Percentiles rank a stretch among this genome's conserved stretches.
Evolutionary conservation across 1,140 invertebrate genomes (phyloP).

Genomic region (Drosophila pallidifrons): DNA sequence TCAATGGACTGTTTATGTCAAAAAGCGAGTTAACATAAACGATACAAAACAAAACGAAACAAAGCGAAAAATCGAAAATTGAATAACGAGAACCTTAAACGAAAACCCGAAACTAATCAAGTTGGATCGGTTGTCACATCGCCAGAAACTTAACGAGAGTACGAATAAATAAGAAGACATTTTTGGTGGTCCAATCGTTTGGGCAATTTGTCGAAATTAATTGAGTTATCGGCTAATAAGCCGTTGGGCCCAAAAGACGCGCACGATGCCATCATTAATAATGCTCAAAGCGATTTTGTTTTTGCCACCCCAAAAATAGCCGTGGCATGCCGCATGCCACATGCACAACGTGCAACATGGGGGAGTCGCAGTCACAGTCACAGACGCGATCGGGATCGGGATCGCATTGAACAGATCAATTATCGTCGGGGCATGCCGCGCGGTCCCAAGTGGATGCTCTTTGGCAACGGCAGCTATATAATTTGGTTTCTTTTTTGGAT

Average conservation of each 20-base stretch:
- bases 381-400: slow-evolving; percentile 57
- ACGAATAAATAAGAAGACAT: slow-evolving; percentile 26
- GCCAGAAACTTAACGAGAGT: not conserved
- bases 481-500: slow-evolving; percentile 15
- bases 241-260: slow-evolving; percentile 45
- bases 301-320: slow-evolving; percentile 57
- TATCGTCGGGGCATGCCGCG: slow-evolving; percentile 55
- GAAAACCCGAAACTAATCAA: slow-evolving; percentile 1
- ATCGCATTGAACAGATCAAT: slow-evolving; percentile 77
- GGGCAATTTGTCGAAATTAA: slow-evolving; percentile 75
- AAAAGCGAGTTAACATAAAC: not conserved
- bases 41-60: too few species aligned
- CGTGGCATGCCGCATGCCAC: slow-evolving; percentile 20
- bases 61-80: slow-evolving; percentile 7
- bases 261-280: slow-evolving; percentile 73
- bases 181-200: slow-evolving; percentile 24
- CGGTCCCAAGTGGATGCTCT: slow-evolving; percentile 6
- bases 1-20: slow-evolving; percentile 11
- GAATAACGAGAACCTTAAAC: not conserved
- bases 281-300: slow-evolving; percentile 54
- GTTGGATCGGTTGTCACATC: not conserved
- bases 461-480: slow-evolving; percentile 43
- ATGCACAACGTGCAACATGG: slow-evolving; percentile 16
- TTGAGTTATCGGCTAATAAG: slow-evolving; percentile 78
- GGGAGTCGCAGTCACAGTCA: slow-evolving; percentile 59